Evolutionary conservation across 1,140 invertebrate species (phyloP), one percentile per base, ranked within the genome.

Genomic region (Bradysia coprophila): DNA sequence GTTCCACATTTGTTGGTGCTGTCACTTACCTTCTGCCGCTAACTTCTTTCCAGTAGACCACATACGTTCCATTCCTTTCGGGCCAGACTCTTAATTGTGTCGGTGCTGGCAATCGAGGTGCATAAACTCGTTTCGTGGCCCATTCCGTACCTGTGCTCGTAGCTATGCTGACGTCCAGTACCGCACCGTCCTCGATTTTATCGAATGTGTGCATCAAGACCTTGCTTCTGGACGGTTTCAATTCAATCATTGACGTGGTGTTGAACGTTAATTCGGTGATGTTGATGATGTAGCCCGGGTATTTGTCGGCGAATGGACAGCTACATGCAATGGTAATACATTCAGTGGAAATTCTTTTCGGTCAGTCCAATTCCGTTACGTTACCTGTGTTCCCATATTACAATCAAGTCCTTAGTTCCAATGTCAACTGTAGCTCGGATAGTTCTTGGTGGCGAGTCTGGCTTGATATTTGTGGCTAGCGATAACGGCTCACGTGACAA

Each of bases 401-500:
- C 55, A 49, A 53, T 70, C 69, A 72, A 54, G 49, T 54, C 46
- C 58, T 51, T 47, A 48, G 48, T 65, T 60, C 68, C 47, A 39
- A 55, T 43, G 43, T 61, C 43, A 45, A 56, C 53, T 19, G 51
- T 51, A n/a, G n/a, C 58, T 28, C 50, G 49, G 5, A 67, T 45
- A 33, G 64, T 56, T 39, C 60, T 63, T 2, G 66, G 53, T 9
- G 64, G 59, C 56, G 43, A 65, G 61, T 61, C 67, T 2, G 64
- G 49, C 52, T 79, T 73, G 44, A 71, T 73, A 42, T 71, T 63
- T 1, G 82, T 87, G 3, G 62, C 52, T 2, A 81, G 60, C n/a
- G 56, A 57, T 0, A 59, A 43, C 0, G 71, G 64, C 22, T 59
- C 53, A 3, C 55, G 52, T 19, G 64, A 66, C 11, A 83, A 53